Conservation (phyloP, 2,888 invertebrate genomes). For the Lasioglossum malachurum region DNA sequence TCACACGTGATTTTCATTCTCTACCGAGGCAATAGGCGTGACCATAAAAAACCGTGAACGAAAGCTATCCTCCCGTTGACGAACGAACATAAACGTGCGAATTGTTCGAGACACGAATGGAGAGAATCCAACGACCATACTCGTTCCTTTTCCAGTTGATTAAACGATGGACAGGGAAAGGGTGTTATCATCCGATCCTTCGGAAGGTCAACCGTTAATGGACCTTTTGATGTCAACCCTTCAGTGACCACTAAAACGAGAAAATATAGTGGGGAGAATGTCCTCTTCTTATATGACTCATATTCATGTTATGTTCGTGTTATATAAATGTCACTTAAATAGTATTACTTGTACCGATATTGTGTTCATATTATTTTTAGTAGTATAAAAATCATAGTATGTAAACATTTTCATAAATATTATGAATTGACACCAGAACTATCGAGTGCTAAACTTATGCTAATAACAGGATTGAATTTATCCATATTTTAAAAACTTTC, state of each 20-base stretch:
- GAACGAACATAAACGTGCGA: not conserved
- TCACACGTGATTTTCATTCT: not conserved
- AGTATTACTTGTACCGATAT: no score
- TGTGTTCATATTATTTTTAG: no score
- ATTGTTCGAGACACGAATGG: not conserved
- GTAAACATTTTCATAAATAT: no score
- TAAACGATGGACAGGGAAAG: not conserved
- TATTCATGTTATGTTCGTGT: not conserved
- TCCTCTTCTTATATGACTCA: not conserved
- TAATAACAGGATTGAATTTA: no score
- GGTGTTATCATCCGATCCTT: not conserved
- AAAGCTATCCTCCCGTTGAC: not conserved
- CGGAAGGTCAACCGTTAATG: not conserved
- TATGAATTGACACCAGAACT: no score
- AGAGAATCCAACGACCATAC: not conserved
- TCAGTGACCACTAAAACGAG: not conserved
- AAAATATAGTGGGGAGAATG: not conserved
- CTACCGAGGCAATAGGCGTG: not conserved
- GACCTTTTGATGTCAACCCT: not conserved
- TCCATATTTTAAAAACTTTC: not conserved
- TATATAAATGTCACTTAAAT: not conserved
- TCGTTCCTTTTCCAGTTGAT: not conserved
- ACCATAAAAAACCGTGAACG: not conserved
- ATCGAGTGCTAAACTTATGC: no score
- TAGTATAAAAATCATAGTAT: no score